Conservation (phyloP, 2,888 invertebrate genomes). For the Rotaria socialis region DNA sequence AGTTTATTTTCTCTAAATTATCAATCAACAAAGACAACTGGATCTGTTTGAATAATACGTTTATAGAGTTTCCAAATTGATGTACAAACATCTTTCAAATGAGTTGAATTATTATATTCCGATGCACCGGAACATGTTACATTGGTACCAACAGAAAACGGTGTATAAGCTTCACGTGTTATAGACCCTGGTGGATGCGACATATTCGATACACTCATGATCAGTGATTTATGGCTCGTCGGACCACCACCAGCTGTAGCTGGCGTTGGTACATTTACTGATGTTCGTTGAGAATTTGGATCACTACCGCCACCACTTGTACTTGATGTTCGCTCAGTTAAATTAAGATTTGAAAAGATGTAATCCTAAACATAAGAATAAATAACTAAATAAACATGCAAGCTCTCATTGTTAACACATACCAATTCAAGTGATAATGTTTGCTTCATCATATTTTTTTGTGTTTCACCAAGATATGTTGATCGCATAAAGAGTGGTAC, state of each 20-base stretch:
- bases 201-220: neutral
- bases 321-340: conserved; percentile 1
- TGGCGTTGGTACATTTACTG: neutral
- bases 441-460: conserved; percentile 33
- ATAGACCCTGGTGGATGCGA: neutral
- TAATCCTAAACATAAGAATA: neutral
- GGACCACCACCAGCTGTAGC: neutral
- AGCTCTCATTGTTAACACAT: neutral
- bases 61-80: conserved; percentile 25
- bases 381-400: too few species aligned
- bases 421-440: conserved; percentile 7
- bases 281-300: conserved; percentile 24
- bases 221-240: neutral
- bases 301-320: conserved; percentile 8
- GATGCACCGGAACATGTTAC: neutral
- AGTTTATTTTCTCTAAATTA: neutral
- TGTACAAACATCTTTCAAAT: conserved; percentile 25
- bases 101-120: conserved; percentile 2
- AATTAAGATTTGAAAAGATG: conserved; percentile 27
- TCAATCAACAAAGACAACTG: neutral
- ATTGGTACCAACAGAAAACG: conserved; percentile 25
- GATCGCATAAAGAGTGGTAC: conserved; percentile 9
- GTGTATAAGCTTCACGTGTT: neutral
- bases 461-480: neutral
- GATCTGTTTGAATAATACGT: neutral